Evolutionary conservation across 2,888 invertebrate genomes (phyloP), one percentile per base, ranked within the genome.

Genomic region (Vannuccia rotundouncinata): DNA sequence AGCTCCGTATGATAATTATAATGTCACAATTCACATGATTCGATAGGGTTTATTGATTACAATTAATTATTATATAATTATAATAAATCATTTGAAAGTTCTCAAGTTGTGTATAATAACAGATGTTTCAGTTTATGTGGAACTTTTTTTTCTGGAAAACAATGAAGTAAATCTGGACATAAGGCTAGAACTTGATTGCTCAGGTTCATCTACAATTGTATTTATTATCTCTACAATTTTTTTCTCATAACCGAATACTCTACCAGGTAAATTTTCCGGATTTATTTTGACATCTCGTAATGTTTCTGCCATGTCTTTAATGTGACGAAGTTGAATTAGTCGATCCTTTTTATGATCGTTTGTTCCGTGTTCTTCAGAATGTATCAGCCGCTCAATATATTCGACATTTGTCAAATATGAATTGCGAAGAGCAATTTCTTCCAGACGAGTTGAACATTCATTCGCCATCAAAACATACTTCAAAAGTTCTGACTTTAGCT

Each of bases 311-410:
- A 45, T 45, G 17, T 45, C 45, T 17, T 45, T 45, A 5, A 45
- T 45, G 17, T 45, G 45, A 45, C 45, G 45, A 45, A 45, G 17
- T 45, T 45, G 45, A 13, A 13, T 45, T 13, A 45, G 5, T 45
- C 45, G 5, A 17, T 45, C 17, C 17, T 5, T 17, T 45, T 45
- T 45, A 17, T 45, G 5, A 13, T 5, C 10, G 5, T 17, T 45
- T 45, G 45, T 13, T 5, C 45, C 17, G 17, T 17, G 45, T 45
- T 45, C 45, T 45, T 84, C 84, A 27, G 80, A 78, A 31, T 83
- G 82, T 17, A 85, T 84, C 80, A 85, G 78, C 17, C 84, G 45
- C 2, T 85, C 83, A 29, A 85, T 83, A 59, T 85, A 84, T 17
- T 84, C 83, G 1, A 82, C 76, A 5, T 82, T 82, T 2, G 82